Base-by-base conservation (phyloP, 2,113 vertebrate genomes). In the Polyodon spathula region DNA sequence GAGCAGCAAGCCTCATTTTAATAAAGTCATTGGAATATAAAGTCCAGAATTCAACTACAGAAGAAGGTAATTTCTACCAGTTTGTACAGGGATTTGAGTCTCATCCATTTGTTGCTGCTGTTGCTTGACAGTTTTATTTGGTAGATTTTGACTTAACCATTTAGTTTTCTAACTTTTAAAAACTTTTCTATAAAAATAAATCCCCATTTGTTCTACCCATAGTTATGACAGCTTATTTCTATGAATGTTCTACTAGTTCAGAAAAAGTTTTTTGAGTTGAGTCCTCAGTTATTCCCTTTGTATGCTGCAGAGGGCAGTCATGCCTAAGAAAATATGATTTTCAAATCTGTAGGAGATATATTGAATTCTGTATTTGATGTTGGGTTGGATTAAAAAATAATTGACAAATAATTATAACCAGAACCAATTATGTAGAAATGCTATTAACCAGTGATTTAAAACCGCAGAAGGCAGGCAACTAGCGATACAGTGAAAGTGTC, bases 1-100 rank as follows among this genome's bases (percentile, higher is more conserved):
- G 93, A 82, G 87, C 89, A 5, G 70, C 85, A 48, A 88, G 93
- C 67, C 71, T 98, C 42, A 52, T 92, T 65, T 56, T 93, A 40
- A 77, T 97, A 54, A 95, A 93, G 80, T 87, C 91, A 6, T 54
- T 92, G 64, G 91, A 96, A 79, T 78, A 88, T 68, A 84, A 81
- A 70, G 60, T 81, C 63, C 81, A 79, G 46, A 72, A 67, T 4
- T 67, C 27, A 27, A 27, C 60, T 56, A 12, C 15, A 8, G 40
- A 60, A 40, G 56, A 74, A 77, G 71, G 77, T 81, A 68, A 60
- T 41, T 10, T 50, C 12, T 7, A 6, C 12, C 46, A 50, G 5
- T 14, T 14, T 50, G 46, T 50, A 50, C 11, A 50, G 9, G 11
- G 11, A 4, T n/a, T 27, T 27, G 2, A 27, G 1, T 27, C 27